Percentiles rank a stretch among this genome's conserved stretches.
Conservation (phyloP, 1,140 invertebrate species). For the Berghia stephanieae region DNA sequence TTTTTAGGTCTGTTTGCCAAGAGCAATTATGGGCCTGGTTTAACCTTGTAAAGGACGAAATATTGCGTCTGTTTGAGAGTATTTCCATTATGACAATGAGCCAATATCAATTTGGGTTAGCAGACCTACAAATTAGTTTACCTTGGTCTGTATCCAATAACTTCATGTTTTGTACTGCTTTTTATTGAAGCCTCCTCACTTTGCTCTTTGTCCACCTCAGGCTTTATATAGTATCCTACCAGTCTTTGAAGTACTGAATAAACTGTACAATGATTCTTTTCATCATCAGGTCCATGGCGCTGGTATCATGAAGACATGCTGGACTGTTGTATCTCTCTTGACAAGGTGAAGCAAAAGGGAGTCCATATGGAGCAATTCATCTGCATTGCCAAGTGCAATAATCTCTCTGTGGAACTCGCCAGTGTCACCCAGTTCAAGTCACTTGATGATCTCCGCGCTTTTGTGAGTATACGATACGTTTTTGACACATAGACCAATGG, state of each 20-base stretch:
- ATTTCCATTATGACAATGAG: too few species aligned
- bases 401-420: conserved; percentile 19
- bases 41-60: neutral
- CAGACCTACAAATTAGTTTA: neutral
- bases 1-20: neutral
- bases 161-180: too few species aligned
- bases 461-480: neutral
- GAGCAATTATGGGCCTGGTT: neutral
- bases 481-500: too few species aligned
- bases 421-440: neutral
- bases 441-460: neutral
- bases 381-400: conserved; percentile 60
- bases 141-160: too few species aligned
- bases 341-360: conserved; percentile 48
- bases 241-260: too few species aligned
- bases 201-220: too few species aligned
- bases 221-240: too few species aligned
- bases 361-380: conserved; percentile 61
- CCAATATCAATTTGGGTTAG: too few species aligned
- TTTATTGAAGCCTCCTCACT: too few species aligned
- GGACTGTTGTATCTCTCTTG: conserved; percentile 62
- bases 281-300: conserved; percentile 55
- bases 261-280: neutral
- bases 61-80: too few species aligned
- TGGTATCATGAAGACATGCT: conserved; percentile 67